Evolutionary conservation across 2,113 vertebrate genomes (phyloP), one percentile per base, ranked within the genome.

Genomic region (Sander lucioperca): DNA sequence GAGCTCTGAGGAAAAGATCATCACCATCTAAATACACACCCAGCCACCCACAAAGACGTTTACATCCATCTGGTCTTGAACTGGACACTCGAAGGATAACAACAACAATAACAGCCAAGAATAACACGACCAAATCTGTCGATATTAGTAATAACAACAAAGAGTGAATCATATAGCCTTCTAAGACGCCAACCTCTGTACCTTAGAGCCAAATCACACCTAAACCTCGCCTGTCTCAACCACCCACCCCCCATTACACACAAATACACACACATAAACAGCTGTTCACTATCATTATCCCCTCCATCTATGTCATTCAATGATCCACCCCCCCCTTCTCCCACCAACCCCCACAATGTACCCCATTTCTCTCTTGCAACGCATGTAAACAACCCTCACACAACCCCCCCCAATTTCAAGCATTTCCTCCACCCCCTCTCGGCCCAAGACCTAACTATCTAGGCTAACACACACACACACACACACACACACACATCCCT

Each of bases 211-310:
- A 63, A 76, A 81, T 86, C 77, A 81, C 76, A 48, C 89, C 88
- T 87, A 80, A 87, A 82, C 65, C 63, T 73, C 6, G 57, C 73
- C 74, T 3, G 21, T 80, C 36, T 76, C 43, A 74, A 45, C 56
- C 21, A 57, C 74, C 70, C 43, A 83, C 68, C 85, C 85, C 84
- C 63, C 65, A 83, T 66, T 19, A 68, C 12, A 50, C 66, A 86
- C 69, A 79, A 71, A 85, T 57, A 79, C 66, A 87, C 82, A 89
- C 82, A 80, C 74, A 78, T 51, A 86, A 82, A 93, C 92, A 93
- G 90, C 91, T 93, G 87, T 87, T 91, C 90, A 86, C 89, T 57
- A 87, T 93, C 88, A 94, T 94, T 93, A 93, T 92, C 91, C 91
- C 73, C 84, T 90, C 87, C 88, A 78, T 92, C 89, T 91, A 92